Percentiles rank a stretch among this genome's conserved stretches.
Conservation (phyloP, 2,797 vertebrate genomes). For the Lycodopsis pacificus region DNA sequence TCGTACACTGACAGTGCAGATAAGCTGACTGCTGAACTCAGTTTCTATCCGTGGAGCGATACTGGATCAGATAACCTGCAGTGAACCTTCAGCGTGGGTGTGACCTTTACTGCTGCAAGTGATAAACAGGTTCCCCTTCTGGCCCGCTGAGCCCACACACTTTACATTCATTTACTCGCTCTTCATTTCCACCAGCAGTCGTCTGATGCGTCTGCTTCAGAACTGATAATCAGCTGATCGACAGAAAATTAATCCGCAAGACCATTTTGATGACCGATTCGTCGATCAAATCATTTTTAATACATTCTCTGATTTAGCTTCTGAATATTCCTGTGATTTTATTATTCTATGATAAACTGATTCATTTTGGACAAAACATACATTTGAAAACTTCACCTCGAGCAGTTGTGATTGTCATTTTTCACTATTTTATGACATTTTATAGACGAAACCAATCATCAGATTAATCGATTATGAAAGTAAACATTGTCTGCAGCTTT, state of each 20-base stretch:
- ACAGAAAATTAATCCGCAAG: background rate
- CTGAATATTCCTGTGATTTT: background rate
- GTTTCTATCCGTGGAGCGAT: conserved; percentile 2
- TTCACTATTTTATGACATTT: background rate
- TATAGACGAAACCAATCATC: background rate
- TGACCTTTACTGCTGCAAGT: background rate
- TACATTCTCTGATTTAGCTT: background rate
- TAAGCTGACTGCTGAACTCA: background rate
- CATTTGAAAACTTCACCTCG: background rate
- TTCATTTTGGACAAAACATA: background rate
- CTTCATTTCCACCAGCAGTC: background rate
- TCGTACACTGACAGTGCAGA: background rate
- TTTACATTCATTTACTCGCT: background rate
- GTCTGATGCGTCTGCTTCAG: too few relatives aligned
- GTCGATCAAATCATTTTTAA: background rate
- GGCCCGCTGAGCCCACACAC: background rate
- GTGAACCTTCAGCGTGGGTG: conserved; percentile 25
- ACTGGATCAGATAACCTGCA: background rate
- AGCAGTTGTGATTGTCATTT: background rate
- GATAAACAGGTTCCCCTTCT: conserved; percentile 7
- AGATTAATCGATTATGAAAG: background rate
- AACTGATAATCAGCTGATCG: background rate
- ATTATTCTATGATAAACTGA: background rate
- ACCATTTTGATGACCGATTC: background rate
- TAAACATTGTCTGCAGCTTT: background rate